A percentile compares a stretch with the other conserved stretches of the same genome.
phyloP scores from a whole-genome alignment of 1,140 invertebrate species.

The Ceratina japonica region DNA sequence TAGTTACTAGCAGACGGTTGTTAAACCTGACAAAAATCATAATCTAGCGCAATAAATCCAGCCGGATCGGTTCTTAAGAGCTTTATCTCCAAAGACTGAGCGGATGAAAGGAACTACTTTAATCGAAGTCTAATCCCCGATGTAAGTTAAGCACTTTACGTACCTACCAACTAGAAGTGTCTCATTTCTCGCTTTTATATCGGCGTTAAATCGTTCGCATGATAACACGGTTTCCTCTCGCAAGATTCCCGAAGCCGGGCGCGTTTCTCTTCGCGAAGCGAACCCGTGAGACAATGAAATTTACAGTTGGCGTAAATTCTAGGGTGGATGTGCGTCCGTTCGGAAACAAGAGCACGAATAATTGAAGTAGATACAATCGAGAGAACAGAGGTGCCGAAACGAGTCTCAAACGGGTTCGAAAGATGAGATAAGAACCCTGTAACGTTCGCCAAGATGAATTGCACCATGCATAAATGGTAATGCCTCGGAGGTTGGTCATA shows the following conservation, averaged over 20 bases:
- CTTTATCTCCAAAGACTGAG: conserved; percentile 21
- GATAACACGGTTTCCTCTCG: conserved; percentile 15
- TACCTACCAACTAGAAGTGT: conserved; percentile 3
- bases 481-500: conserved; percentile 45
- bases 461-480: conserved; percentile 24
- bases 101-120: conserved; percentile 1
- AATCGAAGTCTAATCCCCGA: conserved; percentile 7
- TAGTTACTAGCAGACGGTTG: not conserved
- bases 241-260: not conserved
- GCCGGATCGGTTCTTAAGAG: conserved; percentile 10
- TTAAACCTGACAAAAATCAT: conserved; percentile 19
- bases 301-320: conserved; percentile 57
- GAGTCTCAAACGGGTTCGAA: conserved; percentile 63
- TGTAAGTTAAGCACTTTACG: conserved; percentile 5
- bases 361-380: conserved; percentile 58
- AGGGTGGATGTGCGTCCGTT: conserved; percentile 43
- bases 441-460: conserved; percentile 56
- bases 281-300: conserved; percentile 32
- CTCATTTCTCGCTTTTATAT: conserved; percentile 21
- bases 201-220: conserved; percentile 22
- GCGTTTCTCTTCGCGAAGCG: not conserved
- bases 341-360: conserved; percentile 55
- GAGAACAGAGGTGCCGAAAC: conserved; percentile 60
- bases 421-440: conserved; percentile 59
- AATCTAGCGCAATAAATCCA: conserved; percentile 30